phyloP scores from a whole-genome alignment of 1,140 invertebrate species.

The Drosophila santomea region DNA sequence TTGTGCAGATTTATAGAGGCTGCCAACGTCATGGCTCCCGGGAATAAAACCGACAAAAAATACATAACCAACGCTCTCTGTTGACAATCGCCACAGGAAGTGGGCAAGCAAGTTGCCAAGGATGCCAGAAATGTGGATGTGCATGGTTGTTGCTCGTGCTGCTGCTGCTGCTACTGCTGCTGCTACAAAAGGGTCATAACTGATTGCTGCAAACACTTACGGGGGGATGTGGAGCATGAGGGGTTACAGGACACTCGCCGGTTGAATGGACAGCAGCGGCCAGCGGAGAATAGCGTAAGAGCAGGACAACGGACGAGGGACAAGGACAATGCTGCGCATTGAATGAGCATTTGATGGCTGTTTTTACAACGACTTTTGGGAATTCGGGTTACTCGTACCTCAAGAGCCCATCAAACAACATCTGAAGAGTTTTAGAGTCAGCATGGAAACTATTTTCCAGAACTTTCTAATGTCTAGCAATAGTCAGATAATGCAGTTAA shows the following conservation, averaged over 20 bases:
- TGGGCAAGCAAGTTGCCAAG: constrained; percentile 59
- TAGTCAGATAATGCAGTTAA: no score
- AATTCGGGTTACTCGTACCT: constrained; percentile 36
- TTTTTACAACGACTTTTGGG: constrained; percentile 29
- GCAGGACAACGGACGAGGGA: constrained; percentile 12
- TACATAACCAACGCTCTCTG: constrained; percentile 54
- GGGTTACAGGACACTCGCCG: not conserved
- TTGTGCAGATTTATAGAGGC: constrained; percentile 81
- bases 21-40: constrained; percentile 38
- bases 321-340: constrained; percentile 41
- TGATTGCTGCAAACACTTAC: constrained; percentile 78
- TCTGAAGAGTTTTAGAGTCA: not conserved
- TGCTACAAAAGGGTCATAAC: constrained; percentile 64
- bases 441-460: not conserved
- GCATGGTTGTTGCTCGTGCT: constrained; percentile 34
- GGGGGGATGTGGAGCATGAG: constrained; percentile 1
- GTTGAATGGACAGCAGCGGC: constrained; percentile 25
- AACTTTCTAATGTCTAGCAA: no score
- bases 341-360: constrained; percentile 59
- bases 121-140: constrained; percentile 46
- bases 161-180: constrained; percentile 12
- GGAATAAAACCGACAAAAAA: constrained; percentile 40
- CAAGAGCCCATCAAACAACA: constrained; percentile 2
- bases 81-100: constrained; percentile 79
- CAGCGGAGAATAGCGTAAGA: not conserved